These are phyloP conservation scores for Pocota personata DNA, from an alignment of 2,888 invertebrate genomes.

Conservation along the genomic window DNA sequence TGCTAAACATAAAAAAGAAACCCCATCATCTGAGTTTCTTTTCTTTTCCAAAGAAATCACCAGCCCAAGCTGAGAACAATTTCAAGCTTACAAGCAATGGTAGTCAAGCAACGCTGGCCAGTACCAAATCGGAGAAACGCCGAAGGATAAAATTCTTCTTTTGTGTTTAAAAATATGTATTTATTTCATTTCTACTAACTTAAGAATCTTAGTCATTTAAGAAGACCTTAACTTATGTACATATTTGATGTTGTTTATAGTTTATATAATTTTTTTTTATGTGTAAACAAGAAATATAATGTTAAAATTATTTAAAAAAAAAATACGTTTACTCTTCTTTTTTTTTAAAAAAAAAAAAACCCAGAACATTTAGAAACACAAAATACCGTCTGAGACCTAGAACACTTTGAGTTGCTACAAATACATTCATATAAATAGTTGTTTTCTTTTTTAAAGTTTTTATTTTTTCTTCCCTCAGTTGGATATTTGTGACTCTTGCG, in stretches of 20 bases:
- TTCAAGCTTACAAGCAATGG: constrained; percentile 13
- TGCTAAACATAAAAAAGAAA: not conserved
- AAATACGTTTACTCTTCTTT: constrained; percentile 18
- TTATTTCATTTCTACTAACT: constrained; percentile 56
- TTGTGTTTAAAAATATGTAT: constrained; percentile 71
- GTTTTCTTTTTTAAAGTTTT: constrained; percentile 15
- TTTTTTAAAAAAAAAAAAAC: not conserved
- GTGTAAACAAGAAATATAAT: constrained; percentile 57
- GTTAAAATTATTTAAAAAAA: constrained; percentile 35
- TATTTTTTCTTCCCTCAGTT: constrained; percentile 3
- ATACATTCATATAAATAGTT: constrained; percentile 54
- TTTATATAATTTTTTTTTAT: constrained; percentile 22
- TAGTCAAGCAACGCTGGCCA: constrained; percentile 39
- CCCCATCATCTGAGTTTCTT: not conserved
- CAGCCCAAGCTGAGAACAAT: not conserved
- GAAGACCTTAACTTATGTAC: constrained; percentile 64
- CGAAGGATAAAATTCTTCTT: constrained; percentile 67
- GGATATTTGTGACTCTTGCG: constrained; percentile 49
- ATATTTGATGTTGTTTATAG: constrained; percentile 32
- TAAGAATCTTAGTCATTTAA: constrained; percentile 55
- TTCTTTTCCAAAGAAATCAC: constrained; percentile 28
- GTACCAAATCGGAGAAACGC: constrained; percentile 67
- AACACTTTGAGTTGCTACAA: constrained; percentile 60
- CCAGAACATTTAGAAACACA: constrained; percentile 48
- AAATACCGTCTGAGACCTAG: constrained; percentile 64